Evolutionary conservation across 2,797 vertebrate genomes (phyloP).

Genomic region (Morus bassanus): DNA sequence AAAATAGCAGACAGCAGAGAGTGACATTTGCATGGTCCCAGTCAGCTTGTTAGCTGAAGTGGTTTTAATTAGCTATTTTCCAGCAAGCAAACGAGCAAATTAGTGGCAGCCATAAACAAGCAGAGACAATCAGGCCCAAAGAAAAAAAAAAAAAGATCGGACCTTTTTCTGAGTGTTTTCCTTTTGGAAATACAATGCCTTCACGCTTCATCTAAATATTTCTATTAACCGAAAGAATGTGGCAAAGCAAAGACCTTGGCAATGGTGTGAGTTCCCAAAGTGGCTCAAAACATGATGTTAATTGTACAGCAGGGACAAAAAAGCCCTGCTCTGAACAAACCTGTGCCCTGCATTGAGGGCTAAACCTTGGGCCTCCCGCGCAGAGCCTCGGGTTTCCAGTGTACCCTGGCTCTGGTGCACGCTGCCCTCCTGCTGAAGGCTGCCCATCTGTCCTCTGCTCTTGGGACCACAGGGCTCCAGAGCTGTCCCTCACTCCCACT

Average conservation of each 20-base stretch:
- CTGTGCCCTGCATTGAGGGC: rapidly evolving
- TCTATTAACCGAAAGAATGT: constrained; percentile 51
- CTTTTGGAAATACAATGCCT: constrained; percentile 52
- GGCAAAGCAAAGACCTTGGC: constrained; percentile 23
- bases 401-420: rapidly evolving
- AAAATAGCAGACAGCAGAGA: constrained; percentile 89
- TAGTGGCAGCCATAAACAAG: constrained; percentile 94
- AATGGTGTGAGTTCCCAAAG: background rate
- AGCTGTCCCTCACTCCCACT: rapidly evolving
- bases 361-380: rapidly evolving
- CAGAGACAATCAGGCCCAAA: constrained; percentile 87
- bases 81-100: constrained; percentile 97
- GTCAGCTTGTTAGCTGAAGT: constrained; percentile 99
- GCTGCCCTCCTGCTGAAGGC: too few species aligned
- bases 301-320: background rate
- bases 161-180: constrained; percentile 63
- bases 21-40: constrained; percentile 93
- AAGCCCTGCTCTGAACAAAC: background rate
- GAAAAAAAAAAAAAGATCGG: constrained; percentile 74
- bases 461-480: background rate
- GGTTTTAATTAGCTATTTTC: constrained; percentile 99
- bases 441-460: background rate
- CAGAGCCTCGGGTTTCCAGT: background rate
- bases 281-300: background rate
- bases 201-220: constrained; percentile 57